Percentiles rank a stretch among this genome's conserved stretches.
Conservation (phyloP, 2,888 invertebrate species). For the Hylaea fasciaria region DNA sequence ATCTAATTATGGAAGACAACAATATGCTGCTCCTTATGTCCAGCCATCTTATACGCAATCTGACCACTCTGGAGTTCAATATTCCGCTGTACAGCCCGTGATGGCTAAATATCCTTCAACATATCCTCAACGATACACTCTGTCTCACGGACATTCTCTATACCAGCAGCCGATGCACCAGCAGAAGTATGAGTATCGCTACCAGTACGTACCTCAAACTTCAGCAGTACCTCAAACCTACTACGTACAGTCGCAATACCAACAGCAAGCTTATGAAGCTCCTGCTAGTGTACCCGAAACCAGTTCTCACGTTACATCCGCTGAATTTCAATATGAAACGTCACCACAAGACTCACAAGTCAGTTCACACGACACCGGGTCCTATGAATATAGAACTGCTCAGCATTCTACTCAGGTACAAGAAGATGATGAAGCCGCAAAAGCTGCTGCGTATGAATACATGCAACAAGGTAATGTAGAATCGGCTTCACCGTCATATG, state of each 20-base stretch:
- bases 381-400: conserved; percentile 32
- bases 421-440: conserved; percentile 50
- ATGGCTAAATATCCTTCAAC: conserved; percentile 77
- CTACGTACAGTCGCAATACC: conserved; percentile 66
- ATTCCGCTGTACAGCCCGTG: conserved; percentile 79
- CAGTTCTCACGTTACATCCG: conserved; percentile 45
- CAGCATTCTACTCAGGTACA: conserved; percentile 22
- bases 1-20: conserved; percentile 61
- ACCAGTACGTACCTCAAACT: conserved; percentile 65
- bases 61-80: conserved; percentile 76
- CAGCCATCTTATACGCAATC: conserved; percentile 75
- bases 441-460: conserved; percentile 40
- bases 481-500: conserved; percentile 45
- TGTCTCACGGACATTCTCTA: conserved; percentile 60
- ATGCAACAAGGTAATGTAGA: conserved; percentile 38
- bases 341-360: conserved; percentile 56
- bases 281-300: conserved; percentile 41
- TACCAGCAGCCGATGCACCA: conserved; percentile 66
- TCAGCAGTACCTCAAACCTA: conserved; percentile 58
- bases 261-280: conserved; percentile 55
- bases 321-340: conserved; percentile 54
- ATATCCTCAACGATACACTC: conserved; percentile 62
- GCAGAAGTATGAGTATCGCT: conserved; percentile 69
- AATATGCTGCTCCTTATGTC: conserved; percentile 71
- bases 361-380: conserved; percentile 25